Evolutionary conservation across 2,113 vertebrate species (phyloP).

Genomic region (Calonectris borealis): DNA sequence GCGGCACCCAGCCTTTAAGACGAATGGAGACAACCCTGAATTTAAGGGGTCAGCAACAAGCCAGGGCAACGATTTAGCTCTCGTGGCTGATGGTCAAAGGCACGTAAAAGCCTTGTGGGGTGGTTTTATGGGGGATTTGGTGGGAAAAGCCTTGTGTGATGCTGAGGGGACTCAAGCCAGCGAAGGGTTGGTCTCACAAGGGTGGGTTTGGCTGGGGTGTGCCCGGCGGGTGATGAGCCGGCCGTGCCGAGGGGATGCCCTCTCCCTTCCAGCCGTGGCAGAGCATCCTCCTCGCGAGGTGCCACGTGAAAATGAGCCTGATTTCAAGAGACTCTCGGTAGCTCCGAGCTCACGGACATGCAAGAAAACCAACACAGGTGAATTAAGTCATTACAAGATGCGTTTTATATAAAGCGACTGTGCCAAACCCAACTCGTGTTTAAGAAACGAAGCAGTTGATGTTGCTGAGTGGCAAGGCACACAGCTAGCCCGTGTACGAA

Average conservation of each 20-base stretch:
- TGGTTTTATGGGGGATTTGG: not conserved
- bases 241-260: not conserved
- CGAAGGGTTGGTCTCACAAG: not conserved
- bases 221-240: not conserved
- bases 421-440: no score
- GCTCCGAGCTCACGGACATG: not conserved
- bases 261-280: not conserved
- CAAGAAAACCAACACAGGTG: not conserved
- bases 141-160: not conserved
- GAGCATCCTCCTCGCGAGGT: not conserved
- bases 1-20: not conserved
- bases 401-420: not conserved
- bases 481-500: not conserved
- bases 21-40: rapidly evolving
- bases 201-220: not conserved
- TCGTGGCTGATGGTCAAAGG: rapidly evolving
- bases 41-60: not conserved
- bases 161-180: not conserved
- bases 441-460: not conserved
- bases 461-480: not conserved
- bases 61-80: not conserved
- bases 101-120: rapidly evolving
- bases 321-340: not conserved
- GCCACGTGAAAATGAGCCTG: not conserved
- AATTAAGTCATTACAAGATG: not conserved